Conservation (phyloP, 2,113 vertebrate genomes). For the Leptobrachium ailaonicum region DNA sequence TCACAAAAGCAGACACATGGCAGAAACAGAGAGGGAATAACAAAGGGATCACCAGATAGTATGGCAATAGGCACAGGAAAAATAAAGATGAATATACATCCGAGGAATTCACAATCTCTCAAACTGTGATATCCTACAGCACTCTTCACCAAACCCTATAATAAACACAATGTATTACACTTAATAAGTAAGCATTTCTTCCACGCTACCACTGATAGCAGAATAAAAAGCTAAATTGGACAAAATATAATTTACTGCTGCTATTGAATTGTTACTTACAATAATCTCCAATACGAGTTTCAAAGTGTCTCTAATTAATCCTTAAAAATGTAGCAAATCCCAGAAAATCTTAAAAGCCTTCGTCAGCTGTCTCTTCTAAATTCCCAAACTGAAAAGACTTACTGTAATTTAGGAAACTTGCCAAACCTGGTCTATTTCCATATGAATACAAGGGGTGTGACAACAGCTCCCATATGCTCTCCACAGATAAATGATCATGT, state of each 20-base stretch:
- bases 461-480: neutral
- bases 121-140: no score
- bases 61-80: no score
- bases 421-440: constrained; percentile 35
- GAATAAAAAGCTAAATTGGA: no score
- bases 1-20: no score
- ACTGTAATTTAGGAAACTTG: constrained; percentile 10
- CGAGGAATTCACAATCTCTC: no score
- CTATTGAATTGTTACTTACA: neutral
- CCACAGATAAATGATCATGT: neutral
- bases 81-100: no score
- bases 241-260: neutral
- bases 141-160: no score
- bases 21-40: no score
- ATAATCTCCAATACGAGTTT: neutral
- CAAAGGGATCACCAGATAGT: no score
- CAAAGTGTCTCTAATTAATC: neutral
- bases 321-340: neutral
- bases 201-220: no score
- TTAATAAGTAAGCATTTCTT: no score
- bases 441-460: constrained; percentile 16
- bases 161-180: no score
- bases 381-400: neutral
- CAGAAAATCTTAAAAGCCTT: neutral
- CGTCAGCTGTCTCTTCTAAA: neutral